These are phyloP conservation scores for Atta colombica DNA, from an alignment of 1,140 invertebrate genomes.

Conservation along the genomic window DNA sequence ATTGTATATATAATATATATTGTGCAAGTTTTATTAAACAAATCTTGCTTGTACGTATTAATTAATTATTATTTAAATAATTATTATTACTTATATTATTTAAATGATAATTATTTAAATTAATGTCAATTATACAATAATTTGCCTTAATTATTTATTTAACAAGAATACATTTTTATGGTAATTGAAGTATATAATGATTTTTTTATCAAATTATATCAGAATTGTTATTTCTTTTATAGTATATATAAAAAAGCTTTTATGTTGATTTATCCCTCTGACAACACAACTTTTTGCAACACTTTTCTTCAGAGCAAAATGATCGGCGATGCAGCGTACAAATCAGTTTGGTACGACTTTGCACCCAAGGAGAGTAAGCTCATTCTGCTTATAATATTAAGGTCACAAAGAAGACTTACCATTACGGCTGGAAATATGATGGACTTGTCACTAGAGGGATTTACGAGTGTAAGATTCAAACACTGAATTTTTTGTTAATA, in stretches of 20 bases:
- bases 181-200: neutral
- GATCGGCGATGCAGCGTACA: constrained; percentile 52
- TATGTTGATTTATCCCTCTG: neutral
- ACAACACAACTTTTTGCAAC: neutral
- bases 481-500: neutral
- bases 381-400: constrained; percentile 64
- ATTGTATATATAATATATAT: neutral
- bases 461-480: constrained; percentile 59
- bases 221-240: neutral
- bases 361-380: constrained; percentile 31
- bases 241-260: neutral
- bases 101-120: neutral
- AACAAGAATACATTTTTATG: neutral
- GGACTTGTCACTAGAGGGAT: constrained; percentile 62
- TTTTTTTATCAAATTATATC: neutral
- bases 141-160: neutral
- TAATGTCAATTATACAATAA: neutral
- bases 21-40: neutral
- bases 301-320: constrained; percentile 57
- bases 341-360: constrained; percentile 60
- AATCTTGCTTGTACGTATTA: neutral
- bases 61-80: neutral
- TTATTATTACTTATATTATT: neutral
- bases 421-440: constrained; percentile 67
- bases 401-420: constrained; percentile 64